phyloP scores from a whole-genome alignment of 2,797 vertebrate genomes.

The Peromyscus eremicus region DNA sequence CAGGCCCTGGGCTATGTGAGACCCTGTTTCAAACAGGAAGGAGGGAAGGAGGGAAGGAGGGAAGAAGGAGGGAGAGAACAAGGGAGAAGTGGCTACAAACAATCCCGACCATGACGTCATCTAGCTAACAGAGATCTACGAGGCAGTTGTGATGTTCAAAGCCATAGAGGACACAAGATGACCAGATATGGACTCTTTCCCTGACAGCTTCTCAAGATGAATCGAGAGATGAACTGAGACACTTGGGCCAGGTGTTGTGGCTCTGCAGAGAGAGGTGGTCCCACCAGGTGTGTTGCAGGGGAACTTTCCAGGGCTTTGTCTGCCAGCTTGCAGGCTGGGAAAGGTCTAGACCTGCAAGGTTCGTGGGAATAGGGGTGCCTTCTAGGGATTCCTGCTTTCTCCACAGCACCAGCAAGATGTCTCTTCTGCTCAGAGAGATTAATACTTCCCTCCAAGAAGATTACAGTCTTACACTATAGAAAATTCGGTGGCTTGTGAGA shows the following conservation, averaged over 20 bases:
- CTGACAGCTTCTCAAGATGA: background rate
- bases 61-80: background rate
- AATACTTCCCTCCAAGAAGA: background rate
- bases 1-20: background rate
- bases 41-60: background rate
- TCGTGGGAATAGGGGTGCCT: background rate
- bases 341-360: background rate
- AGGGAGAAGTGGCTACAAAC: background rate
- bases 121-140: background rate
- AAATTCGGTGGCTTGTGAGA: background rate
- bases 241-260: background rate
- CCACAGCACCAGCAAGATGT: background rate
- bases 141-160: background rate
- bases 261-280: background rate
- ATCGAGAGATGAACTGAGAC: background rate
- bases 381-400: background rate
- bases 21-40: background rate
- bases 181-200: background rate
- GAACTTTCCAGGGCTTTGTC: background rate
- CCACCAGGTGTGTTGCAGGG: background rate
- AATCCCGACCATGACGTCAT: background rate
- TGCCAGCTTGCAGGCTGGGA: background rate
- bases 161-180: background rate
- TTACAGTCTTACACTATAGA: background rate
- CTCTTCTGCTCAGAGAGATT: background rate